phyloP scores from a whole-genome alignment of 37 sponge, comb jelly and placozoan species.

The Aplysina aerophoba region DNA sequence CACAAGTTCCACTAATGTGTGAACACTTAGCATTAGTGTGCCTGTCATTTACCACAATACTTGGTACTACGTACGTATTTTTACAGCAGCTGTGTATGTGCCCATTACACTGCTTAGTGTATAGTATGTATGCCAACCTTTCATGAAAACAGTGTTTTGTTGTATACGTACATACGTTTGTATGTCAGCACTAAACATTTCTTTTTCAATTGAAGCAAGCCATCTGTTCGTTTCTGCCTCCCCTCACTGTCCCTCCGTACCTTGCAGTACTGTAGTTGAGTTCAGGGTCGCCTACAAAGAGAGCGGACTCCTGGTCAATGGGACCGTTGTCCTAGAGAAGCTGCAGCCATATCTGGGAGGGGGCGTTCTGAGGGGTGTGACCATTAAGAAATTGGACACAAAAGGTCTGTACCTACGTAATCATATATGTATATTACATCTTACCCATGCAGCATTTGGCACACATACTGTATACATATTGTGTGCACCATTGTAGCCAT shows the following conservation, averaged over 20 bases:
- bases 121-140: neutral
- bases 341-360: neutral
- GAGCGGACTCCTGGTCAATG: neutral
- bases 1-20: neutral
- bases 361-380: neutral
- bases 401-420: conserved; percentile 20
- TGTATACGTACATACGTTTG: neutral
- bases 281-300: neutral
- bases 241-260: too few relatives aligned
- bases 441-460: too few relatives aligned
- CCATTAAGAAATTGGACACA: conserved; percentile 19
- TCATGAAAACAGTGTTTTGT: neutral
- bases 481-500: too few relatives aligned
- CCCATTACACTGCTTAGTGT: too few relatives aligned
- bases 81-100: too few relatives aligned
- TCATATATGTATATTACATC: neutral
- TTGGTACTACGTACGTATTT: neutral
- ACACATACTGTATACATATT: too few relatives aligned
- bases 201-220: too few relatives aligned
- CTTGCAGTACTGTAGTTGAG: conserved; percentile 12
- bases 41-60: too few relatives aligned
- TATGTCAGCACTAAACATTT: too few relatives aligned
- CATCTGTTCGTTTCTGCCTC: neutral
- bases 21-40: neutral
- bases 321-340: conserved; percentile 20